Conservation (phyloP, 1,140 invertebrate species). For the Pogonus chalceus region DNA sequence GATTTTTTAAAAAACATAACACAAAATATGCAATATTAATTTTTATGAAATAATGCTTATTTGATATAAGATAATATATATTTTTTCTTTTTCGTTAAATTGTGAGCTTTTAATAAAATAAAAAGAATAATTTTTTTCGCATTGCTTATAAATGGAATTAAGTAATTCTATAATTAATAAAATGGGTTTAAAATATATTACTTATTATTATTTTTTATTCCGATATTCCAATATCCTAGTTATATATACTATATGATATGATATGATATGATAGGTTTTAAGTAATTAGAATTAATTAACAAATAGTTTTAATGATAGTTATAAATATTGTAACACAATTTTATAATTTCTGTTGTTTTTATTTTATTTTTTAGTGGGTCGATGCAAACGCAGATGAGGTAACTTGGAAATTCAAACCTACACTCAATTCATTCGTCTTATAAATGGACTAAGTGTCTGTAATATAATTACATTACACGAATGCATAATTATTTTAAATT, state of each 20-base stretch:
- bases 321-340: no score
- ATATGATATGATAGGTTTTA: background rate
- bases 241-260: background rate
- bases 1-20: no score
- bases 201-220: constrained; percentile 3
- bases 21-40: no score
- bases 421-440: constrained; percentile 21
- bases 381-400: constrained; percentile 54
- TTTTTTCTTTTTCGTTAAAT: no score
- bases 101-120: no score
- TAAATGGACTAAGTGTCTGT: constrained; percentile 24
- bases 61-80: no score
- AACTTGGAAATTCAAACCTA: constrained; percentile 32
- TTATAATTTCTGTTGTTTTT: constrained; percentile 17
- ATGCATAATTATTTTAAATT: constrained; percentile 14
- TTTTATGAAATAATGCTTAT: no score
- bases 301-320: no score
- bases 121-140: background rate
- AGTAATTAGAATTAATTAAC: no score
- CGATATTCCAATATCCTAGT: background rate
- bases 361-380: constrained; percentile 48
- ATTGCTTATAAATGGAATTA: constrained; percentile 9
- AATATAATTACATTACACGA: no score
- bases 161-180: constrained; percentile 12
- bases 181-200: constrained; percentile 7